Evolutionary conservation across 2,888 invertebrate genomes (phyloP), one percentile per base, ranked within the genome.

Genomic region (Mallateleia sp.): DNA sequence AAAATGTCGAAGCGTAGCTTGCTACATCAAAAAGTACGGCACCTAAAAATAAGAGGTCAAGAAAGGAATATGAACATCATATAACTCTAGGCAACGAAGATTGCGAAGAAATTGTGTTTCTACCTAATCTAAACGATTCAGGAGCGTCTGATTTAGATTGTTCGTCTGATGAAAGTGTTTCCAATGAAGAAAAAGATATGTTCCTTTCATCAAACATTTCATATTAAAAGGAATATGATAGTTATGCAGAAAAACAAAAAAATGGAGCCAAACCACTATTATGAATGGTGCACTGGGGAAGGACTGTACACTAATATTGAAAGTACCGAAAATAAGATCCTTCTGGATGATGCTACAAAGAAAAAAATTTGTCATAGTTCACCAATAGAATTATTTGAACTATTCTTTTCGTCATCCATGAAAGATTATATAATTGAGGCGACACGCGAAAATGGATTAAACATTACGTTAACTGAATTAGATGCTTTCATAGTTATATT

Each of bases 391-490:
- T 50, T n/a, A n/a, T n/a, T n/a, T n/a, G n/a, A n/a, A n/a, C n/a
- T n/a, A n/a, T n/a, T n/a, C n/a, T n/a, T n/a, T 87, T 82, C 82
- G 9, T 67, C 25, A 45, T 72, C 81, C 58, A 79, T 89, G 74
- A 89, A 89, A 45, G 8, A 85, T 24, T 88, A 81, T 54, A 85
- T 89, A 34, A 83, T 88, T 32, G 85, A 87, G 11, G 78, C 87
- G 18, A 79, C 28, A 62, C 66, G 77, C 20, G 75, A 87, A 69
- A 88, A 89, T 71, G 72, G 64, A 54, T 89, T 66, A 20, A 8
- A 71, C 14, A 45, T 71, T 24, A 42, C 15, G 7, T 18, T 25
- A 24, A 56, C 24, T 58, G 71, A 71, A 18, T 71, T 71, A 45
- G 45, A 71, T 56, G 9, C 71, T 5, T 71, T 71, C 25, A 56